A percentile compares a stretch with the other conserved stretches of the same genome.
phyloP scores from a whole-genome alignment of 2,113 vertebrate genomes.

The Leucopternis melanops region DNA sequence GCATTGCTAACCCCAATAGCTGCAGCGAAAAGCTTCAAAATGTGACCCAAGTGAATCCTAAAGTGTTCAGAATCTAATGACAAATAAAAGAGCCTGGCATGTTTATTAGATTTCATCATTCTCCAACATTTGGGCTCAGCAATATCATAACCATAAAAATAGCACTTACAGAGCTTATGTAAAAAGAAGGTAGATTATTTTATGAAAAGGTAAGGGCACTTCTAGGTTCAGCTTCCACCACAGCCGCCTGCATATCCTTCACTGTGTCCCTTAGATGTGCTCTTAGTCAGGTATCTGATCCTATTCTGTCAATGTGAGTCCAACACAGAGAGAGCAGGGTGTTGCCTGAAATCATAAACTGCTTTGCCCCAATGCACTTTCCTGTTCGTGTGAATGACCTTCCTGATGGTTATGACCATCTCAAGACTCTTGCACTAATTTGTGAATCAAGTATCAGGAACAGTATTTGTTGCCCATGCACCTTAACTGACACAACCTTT shows the following conservation, averaged over 20 bases:
- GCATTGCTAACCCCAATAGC: not conserved
- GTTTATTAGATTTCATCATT: not conserved
- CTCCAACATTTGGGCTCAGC: not conserved
- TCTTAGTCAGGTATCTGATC: not conserved
- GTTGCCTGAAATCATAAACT: not conserved
- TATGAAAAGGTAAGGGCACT: not conserved
- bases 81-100: not conserved
- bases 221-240: not conserved
- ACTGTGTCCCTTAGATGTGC: rapidly evolving
- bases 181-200: not conserved
- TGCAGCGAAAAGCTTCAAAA: not conserved
- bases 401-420: not conserved
- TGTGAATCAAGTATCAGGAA: not conserved
- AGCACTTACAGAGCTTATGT: not conserved
- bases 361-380: not conserved
- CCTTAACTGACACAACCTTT: not conserved
- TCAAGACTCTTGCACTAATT: not conserved
- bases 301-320: not conserved
- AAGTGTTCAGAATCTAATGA: not conserved
- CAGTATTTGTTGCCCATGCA: not conserved
- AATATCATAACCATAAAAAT: not conserved
- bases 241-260: not conserved
- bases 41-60: not conserved
- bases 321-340: not conserved
- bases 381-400: not conserved